Evolutionary conservation across 2,888 invertebrate genomes (phyloP), one percentile per base, ranked within the genome.

Genomic region (Sycophila texana): DNA sequence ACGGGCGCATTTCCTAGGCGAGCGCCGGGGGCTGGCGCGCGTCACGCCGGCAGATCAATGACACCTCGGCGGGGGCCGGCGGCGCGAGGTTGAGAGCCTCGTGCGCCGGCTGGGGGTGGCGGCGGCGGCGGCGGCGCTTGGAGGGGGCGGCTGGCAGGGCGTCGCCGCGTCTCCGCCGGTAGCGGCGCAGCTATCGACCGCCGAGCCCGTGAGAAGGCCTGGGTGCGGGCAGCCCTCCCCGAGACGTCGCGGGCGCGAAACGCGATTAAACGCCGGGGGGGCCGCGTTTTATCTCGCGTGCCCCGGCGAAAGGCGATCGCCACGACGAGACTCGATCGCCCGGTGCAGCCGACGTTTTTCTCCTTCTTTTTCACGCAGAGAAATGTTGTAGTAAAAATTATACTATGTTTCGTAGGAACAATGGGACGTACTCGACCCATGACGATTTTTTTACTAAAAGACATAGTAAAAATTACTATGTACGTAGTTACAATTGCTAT

Each of bases 151-250:
- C 39, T 30, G 39, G 86, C 85, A 89, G 90, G 90, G 90, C 90
- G 90, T 90, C 90, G 89, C 89, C 90, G 88, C 89, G 89, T 90
- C 89, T 90, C 86, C 79, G 85, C 85, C 85, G 84, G 22, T 47
- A 57, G 88, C 88, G 88, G 87, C 88, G 88, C 88, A 87, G 88
- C 86, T 90, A 90, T 90, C 90, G 90, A 90, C 89, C 90, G 88
- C 16, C 39, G 39, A 12, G 22, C 65, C 16, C 63, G 55, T 47
- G 47, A 61, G 68, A 61, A 77, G 63, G 53, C 68, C 61, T 12
- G 67, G 83, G 67, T n/a, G 83, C 81, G 26, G 26, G 84, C 85
- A 85, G 82, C 80, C 74, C 75, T 22, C n/a, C 39, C 10, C 53
- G 74, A 63, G 72, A 18, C 30, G 18, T 16, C 66, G 51, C 55